These are phyloP conservation scores for Synergus umbraculus DNA, from an alignment of 2,888 invertebrate species.

Conservation along the genomic window DNA sequence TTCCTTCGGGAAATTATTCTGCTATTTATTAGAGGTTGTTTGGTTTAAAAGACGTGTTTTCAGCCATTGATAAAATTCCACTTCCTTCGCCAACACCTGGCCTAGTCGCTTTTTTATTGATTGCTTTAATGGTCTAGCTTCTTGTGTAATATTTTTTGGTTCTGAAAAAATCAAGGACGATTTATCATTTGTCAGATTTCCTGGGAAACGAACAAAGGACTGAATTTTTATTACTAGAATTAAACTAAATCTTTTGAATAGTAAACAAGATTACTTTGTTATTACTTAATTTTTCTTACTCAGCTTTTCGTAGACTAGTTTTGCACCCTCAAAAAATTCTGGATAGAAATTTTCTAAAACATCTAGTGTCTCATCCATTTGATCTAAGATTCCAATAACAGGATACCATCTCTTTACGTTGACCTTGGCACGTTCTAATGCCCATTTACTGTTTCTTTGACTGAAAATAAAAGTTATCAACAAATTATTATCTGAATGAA, in stretches of 20 bases:
- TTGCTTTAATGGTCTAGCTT: conserved; percentile 49
- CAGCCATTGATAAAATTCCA: conserved; percentile 81
- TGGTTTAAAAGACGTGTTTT: conserved; percentile 77
- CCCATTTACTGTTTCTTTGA: conserved; percentile 79
- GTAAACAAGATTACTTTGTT: background rate
- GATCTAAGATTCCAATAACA: conserved; percentile 81
- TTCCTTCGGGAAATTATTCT: conserved; percentile 8
- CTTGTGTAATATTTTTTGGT: conserved; percentile 62
- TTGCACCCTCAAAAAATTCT: conserved; percentile 80
- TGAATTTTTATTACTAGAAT: background rate
- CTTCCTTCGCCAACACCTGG: conserved; percentile 78
- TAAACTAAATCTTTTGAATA: background rate
- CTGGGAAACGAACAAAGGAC: background rate
- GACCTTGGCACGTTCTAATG: conserved; percentile 79
- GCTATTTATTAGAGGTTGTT: conserved; percentile 61
- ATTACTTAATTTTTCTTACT: conserved; percentile 74
- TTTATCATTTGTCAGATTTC: background rate
- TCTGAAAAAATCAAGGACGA: conserved; percentile 67
- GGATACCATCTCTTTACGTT: conserved; percentile 81
- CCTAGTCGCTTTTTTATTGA: conserved; percentile 61
- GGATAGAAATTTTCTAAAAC: conserved; percentile 79
- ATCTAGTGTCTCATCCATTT: conserved; percentile 79
- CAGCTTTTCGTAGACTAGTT: conserved; percentile 77
- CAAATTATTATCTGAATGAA: background rate
- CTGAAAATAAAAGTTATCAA: conserved; percentile 65